Percentiles rank a stretch among this genome's conserved stretches.
Conservation (phyloP, 1,140 invertebrate genomes). For the Drosophila orosa region DNA sequence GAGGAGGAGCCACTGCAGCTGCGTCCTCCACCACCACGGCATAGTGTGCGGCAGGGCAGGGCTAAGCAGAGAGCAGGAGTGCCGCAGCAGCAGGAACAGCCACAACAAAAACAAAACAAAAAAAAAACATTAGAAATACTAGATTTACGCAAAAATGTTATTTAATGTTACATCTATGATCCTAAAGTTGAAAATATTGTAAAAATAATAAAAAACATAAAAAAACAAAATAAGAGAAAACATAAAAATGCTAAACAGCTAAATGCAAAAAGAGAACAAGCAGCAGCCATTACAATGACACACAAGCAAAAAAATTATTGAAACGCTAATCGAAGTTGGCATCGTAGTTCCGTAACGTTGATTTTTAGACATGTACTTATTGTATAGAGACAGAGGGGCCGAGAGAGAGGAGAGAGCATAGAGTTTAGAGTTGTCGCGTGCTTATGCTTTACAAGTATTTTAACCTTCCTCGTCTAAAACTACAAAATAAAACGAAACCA, state of each 20-base stretch:
- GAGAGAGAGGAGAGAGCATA: slow-evolving; percentile 9
- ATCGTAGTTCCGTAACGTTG: slow-evolving; percentile 58
- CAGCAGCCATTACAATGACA: slow-evolving; percentile 27
- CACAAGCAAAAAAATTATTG: slow-evolving; percentile 28
- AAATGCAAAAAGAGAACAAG: slow-evolving; percentile 23
- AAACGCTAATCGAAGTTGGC: slow-evolving; percentile 47
- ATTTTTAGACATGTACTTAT: slow-evolving; percentile 57
- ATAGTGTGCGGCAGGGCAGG: slow-evolving; percentile 51
- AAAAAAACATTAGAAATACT: slow-evolving; percentile 80
- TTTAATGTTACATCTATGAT: slow-evolving; percentile 83
- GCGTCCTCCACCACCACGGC: slow-evolving; percentile 60
- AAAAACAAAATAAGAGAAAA: slow-evolving; percentile 24
- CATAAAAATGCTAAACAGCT: slow-evolving; percentile 17
- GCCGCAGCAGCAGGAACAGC: slow-evolving; percentile 18
- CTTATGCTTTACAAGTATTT: slow-evolving; percentile 52
- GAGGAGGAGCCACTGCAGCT: slow-evolving; percentile 39
- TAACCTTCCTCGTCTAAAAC: slow-evolving; percentile 32
- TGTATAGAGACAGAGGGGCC: slow-evolving; percentile 26
- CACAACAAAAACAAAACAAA: slow-evolving; percentile 55
- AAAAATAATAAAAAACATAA: slow-evolving; percentile 72
- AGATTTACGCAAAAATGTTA: slow-evolving; percentile 82
- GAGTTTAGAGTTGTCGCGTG: slow-evolving; percentile 43
- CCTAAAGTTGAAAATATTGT: slow-evolving; percentile 83
- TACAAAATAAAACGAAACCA: slow-evolving; percentile 5
- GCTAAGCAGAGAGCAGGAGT: slow-evolving; percentile 12